These are phyloP conservation scores for Micromussa lordhowensis DNA, from an alignment of 92 coral and sea anemone genomes.

Conservation along the genomic window DNA sequence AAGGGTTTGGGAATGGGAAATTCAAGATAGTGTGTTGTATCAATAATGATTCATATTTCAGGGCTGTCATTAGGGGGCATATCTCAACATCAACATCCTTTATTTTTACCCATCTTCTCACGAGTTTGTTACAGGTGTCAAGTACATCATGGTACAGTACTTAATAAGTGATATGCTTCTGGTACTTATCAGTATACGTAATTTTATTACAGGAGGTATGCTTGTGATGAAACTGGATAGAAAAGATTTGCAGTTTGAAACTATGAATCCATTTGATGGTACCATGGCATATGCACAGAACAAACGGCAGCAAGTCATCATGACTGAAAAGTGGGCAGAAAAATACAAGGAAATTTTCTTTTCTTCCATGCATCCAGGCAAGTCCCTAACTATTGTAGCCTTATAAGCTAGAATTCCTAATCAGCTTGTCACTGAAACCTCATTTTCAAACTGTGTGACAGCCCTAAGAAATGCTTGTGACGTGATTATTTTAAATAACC, in stretches of 20 bases:
- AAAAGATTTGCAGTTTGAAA: constrained; percentile 88
- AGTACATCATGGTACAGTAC: no score
- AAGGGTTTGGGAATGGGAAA: no score
- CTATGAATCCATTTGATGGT: constrained; percentile 91
- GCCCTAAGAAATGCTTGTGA: background rate
- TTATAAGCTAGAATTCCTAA: no score
- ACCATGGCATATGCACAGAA: constrained; percentile 94
- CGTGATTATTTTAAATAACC: no score
- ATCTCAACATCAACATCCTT: no score
- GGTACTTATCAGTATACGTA: no score
- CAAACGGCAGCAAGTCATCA: constrained; percentile 94
- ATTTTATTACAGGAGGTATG: constrained; percentile 82
- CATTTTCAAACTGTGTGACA: background rate
- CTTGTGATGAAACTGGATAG: constrained; percentile 78
- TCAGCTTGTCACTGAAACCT: background rate
- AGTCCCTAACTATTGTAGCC: background rate
- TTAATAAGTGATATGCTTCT: no score
- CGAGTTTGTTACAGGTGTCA: no score
- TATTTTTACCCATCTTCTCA: no score
- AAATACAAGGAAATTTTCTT: constrained; percentile 81
- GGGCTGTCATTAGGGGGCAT: no score
- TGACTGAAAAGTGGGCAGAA: constrained; percentile 93
- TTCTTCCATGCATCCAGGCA: constrained; percentile 98
- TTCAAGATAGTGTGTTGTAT: no score
- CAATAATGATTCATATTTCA: no score